These are phyloP conservation scores for Excalfactoria chinensis DNA, from an alignment of 2,113 vertebrate species.

Conservation along the genomic window DNA sequence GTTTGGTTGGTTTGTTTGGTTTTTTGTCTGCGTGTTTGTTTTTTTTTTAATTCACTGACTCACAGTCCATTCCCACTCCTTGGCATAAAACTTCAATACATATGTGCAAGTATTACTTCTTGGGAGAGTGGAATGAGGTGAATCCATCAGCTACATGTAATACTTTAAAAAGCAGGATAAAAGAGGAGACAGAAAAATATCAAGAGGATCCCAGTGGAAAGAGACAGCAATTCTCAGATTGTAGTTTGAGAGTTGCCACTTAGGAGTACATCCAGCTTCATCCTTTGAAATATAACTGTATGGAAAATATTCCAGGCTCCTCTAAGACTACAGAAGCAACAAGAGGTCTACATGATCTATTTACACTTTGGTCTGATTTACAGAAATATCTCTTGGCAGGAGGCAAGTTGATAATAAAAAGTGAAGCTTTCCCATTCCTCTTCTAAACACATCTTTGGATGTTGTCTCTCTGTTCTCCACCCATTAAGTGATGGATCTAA, in stretches of 20 bases:
- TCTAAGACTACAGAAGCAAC: slow-evolving; percentile 16
- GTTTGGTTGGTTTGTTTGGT: too few relatives aligned
- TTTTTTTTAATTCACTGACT: neutral
- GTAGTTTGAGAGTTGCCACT: neutral
- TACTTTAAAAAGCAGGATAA: rapidly evolving
- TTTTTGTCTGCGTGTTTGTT: neutral
- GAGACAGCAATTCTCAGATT: neutral
- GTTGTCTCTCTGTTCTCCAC: slow-evolving; percentile 7
- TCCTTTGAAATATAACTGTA: neutral
- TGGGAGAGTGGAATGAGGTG: neutral
- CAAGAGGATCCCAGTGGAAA: neutral
- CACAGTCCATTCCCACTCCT: neutral
- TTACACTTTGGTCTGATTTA: slow-evolving; percentile 48
- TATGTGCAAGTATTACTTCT: neutral
- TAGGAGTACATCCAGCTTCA: neutral
- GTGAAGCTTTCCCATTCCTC: neutral
- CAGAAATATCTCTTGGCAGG: slow-evolving; percentile 32
- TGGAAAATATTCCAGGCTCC: slow-evolving; percentile 1
- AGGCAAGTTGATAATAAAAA: slow-evolving; percentile 49
- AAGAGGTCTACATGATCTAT: slow-evolving; percentile 17
- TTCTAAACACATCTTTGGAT: slow-evolving; percentile 49
- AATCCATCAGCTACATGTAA: neutral
- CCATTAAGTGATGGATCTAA: slow-evolving; percentile 54
- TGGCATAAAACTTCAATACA: neutral
- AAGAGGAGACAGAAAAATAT: neutral